Evolutionary conservation across 2,797 vertebrate species (phyloP).

Genomic region (Remorina albescens): DNA sequence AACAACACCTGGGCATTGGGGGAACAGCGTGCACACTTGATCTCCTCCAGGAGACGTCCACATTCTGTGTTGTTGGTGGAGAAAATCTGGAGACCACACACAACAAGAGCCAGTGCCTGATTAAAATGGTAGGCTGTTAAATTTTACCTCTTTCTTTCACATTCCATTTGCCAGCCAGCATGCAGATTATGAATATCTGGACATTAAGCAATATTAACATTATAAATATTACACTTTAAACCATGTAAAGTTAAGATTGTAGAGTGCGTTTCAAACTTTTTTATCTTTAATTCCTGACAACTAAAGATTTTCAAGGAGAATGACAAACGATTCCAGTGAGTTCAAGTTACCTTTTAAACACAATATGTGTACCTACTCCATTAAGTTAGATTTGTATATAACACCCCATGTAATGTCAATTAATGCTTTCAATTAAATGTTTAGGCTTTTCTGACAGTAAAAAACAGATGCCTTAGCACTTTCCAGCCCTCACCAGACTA

Average conservation of each 20-base stretch:
- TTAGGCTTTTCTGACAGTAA: constrained; percentile 15
- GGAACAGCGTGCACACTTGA: constrained; percentile 97
- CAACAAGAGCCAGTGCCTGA: constrained; percentile 51
- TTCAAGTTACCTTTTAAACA: constrained; percentile 25
- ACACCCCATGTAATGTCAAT: constrained; percentile 4
- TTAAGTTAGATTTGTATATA: not conserved
- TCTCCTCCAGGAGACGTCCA: constrained; percentile 95
- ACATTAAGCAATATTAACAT: constrained; percentile 21
- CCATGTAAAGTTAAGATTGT: constrained; percentile 8
- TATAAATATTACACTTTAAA: constrained; percentile 22
- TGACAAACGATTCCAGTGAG: constrained; percentile 15
- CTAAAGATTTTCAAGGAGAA: constrained; percentile 5
- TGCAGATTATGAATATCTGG: constrained; percentile 16
- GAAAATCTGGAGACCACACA: constrained; percentile 89
- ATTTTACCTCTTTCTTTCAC: constrained; percentile 35
- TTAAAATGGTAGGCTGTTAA: constrained; percentile 55
- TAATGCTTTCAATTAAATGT: constrained; percentile 31
- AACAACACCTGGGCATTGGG: constrained; percentile 97
- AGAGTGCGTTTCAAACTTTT: constrained; percentile 9
- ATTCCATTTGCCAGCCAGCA: constrained; percentile 6
- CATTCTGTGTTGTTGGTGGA: constrained; percentile 99
- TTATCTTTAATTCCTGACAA: constrained; percentile 28
- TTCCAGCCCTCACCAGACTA: constrained; percentile 21
- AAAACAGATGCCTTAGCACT: constrained; percentile 11
- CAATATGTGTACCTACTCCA: not conserved